Conservation (phyloP, 2,888 invertebrate species). For the Conomelus anceps region DNA sequence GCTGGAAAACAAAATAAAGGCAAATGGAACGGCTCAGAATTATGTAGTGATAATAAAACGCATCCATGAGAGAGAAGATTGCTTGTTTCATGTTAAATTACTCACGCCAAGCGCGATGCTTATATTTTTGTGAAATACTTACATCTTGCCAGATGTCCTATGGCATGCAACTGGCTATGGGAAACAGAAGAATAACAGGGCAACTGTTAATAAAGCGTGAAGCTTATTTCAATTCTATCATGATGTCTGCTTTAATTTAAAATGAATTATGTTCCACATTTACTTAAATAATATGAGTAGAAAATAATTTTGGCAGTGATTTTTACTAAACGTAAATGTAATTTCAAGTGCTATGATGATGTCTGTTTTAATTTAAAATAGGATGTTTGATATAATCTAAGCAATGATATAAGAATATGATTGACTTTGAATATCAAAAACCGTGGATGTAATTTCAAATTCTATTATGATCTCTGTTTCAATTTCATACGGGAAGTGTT, state of each 20-base stretch:
- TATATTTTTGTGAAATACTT: slow-evolving; percentile 57
- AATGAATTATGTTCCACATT: no score
- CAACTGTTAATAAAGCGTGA: not conserved
- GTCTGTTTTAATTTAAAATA: no score
- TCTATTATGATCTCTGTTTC: not conserved
- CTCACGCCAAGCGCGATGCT: not conserved
- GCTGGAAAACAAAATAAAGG: not conserved
- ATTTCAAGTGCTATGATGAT: no score
- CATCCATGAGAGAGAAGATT: no score
- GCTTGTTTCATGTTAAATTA: not conserved
- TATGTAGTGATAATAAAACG: not conserved
- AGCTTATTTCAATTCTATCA: no score
- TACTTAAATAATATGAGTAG: no score
- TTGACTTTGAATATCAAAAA: no score
- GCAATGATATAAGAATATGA: no score
- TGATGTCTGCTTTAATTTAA: no score
- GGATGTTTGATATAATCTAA: no score
- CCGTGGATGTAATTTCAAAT: not conserved
- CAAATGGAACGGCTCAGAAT: not conserved
- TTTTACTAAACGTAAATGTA: no score
- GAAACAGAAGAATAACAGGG: slow-evolving; percentile 17
- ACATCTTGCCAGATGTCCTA: slow-evolving; percentile 84
- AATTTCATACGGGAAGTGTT: not conserved
- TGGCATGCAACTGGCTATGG: slow-evolving; percentile 59
- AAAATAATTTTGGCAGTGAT: no score